Percentiles rank a stretch among this genome's conserved stretches.
These are phyloP conservation scores for Ovibos moschatus DNA, from an alignment of 2,113 vertebrate genomes.

Conservation along the genomic window DNA sequence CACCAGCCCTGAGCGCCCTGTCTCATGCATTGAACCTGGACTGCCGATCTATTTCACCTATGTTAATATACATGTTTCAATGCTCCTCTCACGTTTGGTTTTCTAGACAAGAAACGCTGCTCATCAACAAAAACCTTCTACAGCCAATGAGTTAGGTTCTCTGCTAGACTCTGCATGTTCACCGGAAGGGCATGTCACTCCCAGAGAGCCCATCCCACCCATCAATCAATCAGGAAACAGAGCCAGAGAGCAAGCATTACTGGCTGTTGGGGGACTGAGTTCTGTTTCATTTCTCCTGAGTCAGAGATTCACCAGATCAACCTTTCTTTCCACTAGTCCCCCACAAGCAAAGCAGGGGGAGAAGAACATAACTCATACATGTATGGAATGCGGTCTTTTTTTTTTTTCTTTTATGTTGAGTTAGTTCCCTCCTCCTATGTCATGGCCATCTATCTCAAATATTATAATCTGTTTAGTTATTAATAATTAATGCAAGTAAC, in stretches of 20 bases:
- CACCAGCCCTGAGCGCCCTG: neutral
- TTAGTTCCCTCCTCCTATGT: neutral
- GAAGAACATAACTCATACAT: neutral
- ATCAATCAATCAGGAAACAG: neutral
- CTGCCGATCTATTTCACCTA: neutral
- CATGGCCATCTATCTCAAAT: neutral
- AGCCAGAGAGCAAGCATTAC: neutral
- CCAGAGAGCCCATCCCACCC: neutral
- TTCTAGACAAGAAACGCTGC: neutral
- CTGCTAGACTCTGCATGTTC: neutral
- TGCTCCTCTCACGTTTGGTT: neutral
- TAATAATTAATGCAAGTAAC: neutral
- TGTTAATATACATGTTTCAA: neutral
- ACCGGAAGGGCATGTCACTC: neutral
- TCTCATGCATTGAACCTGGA: neutral
- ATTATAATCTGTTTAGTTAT: neutral
- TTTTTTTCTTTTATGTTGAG: neutral
- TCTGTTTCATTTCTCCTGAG: neutral
- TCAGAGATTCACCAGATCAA: neutral
- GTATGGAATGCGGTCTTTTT: neutral
- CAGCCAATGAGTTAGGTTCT: neutral
- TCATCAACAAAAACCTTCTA: neutral
- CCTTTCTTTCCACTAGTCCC: neutral
- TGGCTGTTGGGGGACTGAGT: neutral
- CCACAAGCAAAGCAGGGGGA: rapidly evolving